Evolutionary conservation across 2,797 vertebrate species (phyloP).

Genomic region (Jordanella pulchra): DNA sequence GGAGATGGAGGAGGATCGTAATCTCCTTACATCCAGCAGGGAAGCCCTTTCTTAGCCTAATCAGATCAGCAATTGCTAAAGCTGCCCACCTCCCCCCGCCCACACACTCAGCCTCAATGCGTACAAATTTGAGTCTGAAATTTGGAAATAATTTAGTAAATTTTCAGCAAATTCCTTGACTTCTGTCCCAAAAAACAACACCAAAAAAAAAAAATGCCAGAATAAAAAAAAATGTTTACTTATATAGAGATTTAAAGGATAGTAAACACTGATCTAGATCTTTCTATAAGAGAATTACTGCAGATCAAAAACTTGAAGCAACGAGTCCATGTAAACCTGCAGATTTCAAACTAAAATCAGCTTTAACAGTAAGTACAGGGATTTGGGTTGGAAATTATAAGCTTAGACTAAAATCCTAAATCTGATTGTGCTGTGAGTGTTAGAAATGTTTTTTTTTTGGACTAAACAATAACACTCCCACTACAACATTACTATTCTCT

Average conservation of each 20-base stretch:
- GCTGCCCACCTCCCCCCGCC: conserved; percentile 49
- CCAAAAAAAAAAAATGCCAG: background rate
- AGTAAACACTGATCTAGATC: background rate
- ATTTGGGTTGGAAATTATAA: conserved; percentile 49
- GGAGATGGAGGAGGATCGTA: conserved; percentile 52
- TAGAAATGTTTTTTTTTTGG: background rate
- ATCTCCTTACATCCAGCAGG: conserved; percentile 67
- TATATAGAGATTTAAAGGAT: background rate
- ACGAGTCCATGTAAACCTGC: conserved; percentile 5
- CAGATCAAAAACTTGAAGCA: background rate
- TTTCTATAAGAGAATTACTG: background rate
- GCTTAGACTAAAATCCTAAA: conserved; percentile 25
- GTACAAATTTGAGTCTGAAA: conserved; percentile 16
- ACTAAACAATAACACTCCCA: background rate
- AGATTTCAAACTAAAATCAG: conserved; percentile 40
- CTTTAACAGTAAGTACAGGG: conserved; percentile 54
- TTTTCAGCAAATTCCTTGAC: background rate
- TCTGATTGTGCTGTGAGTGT: conserved; percentile 24
- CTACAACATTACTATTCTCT: conserved; percentile 5
- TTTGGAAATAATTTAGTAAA: background rate
- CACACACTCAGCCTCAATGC: conserved; percentile 30
- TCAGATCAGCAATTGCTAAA: conserved; percentile 60
- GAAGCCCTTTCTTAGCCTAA: conserved; percentile 73
- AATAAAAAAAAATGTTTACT: background rate
- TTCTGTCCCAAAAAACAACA: background rate